These are phyloP conservation scores for Ascaphus truei DNA, from an alignment of 2,113 vertebrate genomes.

Conservation along the genomic window DNA sequence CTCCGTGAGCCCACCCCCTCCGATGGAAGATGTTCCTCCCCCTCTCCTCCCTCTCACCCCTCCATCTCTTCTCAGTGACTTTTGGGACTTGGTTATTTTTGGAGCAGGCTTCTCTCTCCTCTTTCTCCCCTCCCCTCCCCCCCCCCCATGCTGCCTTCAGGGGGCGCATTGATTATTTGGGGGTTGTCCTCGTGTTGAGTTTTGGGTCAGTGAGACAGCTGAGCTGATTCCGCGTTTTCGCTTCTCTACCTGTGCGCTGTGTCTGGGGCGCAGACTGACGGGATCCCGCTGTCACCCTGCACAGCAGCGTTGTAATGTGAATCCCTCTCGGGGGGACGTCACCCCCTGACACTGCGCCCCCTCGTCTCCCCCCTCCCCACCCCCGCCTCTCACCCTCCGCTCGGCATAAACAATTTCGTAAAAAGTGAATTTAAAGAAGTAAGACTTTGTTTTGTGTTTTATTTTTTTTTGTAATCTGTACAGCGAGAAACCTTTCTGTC, in stretches of 20 bases:
- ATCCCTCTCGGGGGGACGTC: background rate
- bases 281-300: too few species aligned
- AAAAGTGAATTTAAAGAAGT: conserved; percentile 19
- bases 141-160: background rate
- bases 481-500: conserved; percentile 26
- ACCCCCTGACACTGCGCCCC: background rate
- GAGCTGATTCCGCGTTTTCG: background rate
- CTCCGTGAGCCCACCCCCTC: background rate
- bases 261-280: background rate
- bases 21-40: background rate
- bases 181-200: background rate
- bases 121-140: too few species aligned
- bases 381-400: background rate
- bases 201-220: background rate
- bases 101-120: too few species aligned
- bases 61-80: background rate
- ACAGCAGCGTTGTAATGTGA: background rate
- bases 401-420: conserved; percentile 9
- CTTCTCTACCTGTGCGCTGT: background rate
- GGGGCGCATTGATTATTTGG: background rate
- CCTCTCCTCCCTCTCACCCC: background rate
- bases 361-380: background rate
- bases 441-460: conserved; percentile 8
- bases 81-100: background rate
- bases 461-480: conserved; percentile 29